Percentiles rank a stretch among this genome's conserved stretches.
Evolutionary conservation across 1,140 invertebrate species (phyloP).

Genomic region (Penaeus japonicus): DNA sequence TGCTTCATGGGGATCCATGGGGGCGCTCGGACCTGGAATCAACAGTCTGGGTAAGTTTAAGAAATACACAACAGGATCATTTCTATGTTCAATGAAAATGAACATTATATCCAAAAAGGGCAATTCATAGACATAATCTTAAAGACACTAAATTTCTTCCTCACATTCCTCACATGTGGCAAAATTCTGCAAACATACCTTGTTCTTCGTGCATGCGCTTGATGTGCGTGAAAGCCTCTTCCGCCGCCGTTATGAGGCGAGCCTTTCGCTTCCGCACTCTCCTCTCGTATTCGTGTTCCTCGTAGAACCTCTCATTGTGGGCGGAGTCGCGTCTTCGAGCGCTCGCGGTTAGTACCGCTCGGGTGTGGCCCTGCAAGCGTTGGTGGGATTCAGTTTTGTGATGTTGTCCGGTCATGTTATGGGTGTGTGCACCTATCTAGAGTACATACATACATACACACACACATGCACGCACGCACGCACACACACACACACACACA

Average conservation of each 20-base stretch:
- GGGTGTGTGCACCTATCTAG: too few relatives aligned
- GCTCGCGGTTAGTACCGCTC: slow-evolving; percentile 56
- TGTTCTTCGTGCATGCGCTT: slow-evolving; percentile 71
- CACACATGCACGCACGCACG: too few relatives aligned
- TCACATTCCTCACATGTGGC: background rate
- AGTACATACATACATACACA: too few relatives aligned
- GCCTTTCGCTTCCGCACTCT: slow-evolving; percentile 89
- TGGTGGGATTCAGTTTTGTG: background rate
- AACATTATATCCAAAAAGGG: background rate
- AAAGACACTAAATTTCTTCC: background rate
- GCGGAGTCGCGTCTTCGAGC: slow-evolving; percentile 78
- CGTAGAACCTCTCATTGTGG: slow-evolving; percentile 97
- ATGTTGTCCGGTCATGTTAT: background rate
- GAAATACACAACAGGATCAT: too few relatives aligned
- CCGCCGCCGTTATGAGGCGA: slow-evolving; percentile 87
- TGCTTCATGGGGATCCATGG: slow-evolving; percentile 93
- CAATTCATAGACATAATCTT: too few relatives aligned
- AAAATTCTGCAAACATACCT: slow-evolving; percentile 60
- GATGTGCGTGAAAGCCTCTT: slow-evolving; percentile 97
- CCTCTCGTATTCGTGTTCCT: slow-evolving; percentile 95
- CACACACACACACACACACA: too few relatives aligned
- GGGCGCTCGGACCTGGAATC: slow-evolving; percentile 60
- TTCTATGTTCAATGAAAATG: too few relatives aligned
- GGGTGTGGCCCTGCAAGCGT: slow-evolving; percentile 47
- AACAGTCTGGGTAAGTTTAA: background rate